phyloP scores from a whole-genome alignment of 2,797 vertebrate genomes.

The Poecilia velifera region DNA sequence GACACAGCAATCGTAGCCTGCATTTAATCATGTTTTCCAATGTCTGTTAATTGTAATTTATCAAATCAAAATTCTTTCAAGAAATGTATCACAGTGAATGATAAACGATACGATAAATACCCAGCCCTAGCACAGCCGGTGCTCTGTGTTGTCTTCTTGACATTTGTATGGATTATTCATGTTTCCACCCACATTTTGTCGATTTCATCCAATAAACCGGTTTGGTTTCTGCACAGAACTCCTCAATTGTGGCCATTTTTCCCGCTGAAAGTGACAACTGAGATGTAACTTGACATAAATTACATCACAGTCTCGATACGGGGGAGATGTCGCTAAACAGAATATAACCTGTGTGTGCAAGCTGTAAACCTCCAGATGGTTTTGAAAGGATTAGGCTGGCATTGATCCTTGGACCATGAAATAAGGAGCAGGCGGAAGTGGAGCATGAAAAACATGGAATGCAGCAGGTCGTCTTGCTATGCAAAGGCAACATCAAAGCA shows the following conservation, averaged over 20 bases:
- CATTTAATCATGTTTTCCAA: no score
- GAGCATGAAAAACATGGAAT: slow-evolving; percentile 31
- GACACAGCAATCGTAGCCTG: no score
- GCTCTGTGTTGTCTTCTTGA: neutral
- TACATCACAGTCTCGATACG: neutral
- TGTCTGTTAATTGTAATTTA: no score
- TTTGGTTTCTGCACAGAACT: neutral
- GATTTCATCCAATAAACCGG: neutral
- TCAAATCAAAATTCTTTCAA: no score
- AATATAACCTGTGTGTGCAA: slow-evolving; percentile 12
- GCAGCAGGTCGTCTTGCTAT: slow-evolving; percentile 38
- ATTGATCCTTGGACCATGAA: slow-evolving; percentile 33
- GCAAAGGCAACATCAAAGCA: slow-evolving; percentile 44
- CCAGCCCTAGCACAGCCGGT: no score
- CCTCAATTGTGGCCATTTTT: neutral
- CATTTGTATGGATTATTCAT: neutral
- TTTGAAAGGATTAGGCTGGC: slow-evolving; percentile 41
- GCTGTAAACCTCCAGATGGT: slow-evolving; percentile 14
- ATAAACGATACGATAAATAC: no score
- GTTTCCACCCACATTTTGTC: neutral
- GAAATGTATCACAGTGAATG: no score
- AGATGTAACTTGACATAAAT: neutral
- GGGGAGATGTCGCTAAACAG: slow-evolving; percentile 6
- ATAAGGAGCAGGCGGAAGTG: slow-evolving; percentile 29
- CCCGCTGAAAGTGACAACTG: slow-evolving; percentile 6